Conservation (phyloP, 2,113 vertebrate genomes). For the Riparia riparia region DNA sequence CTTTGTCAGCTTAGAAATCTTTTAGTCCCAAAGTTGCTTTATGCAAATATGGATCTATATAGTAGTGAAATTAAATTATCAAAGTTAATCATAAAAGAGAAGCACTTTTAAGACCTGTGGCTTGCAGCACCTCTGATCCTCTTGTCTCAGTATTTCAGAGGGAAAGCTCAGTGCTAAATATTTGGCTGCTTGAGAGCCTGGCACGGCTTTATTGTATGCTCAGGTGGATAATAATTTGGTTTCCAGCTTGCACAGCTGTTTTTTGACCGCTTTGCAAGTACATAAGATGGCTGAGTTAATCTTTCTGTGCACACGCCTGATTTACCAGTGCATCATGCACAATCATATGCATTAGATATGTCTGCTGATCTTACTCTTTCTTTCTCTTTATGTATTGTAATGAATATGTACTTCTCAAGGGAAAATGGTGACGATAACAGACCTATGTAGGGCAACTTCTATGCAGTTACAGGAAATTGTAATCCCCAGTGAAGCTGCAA, state of each 20-base stretch:
- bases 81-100: background rate
- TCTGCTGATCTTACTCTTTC: background rate
- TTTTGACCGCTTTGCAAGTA: background rate
- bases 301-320: background rate
- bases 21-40: background rate
- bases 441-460: background rate
- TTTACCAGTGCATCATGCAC: background rate
- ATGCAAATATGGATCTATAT: background rate
- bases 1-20: background rate
- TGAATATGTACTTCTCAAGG: background rate
- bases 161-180: background rate
- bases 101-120: background rate
- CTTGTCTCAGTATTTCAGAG: background rate
- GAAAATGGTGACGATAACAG: background rate
- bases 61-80: background rate
- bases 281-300: background rate
- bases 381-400: background rate
- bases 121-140: background rate
- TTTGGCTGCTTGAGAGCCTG: background rate
- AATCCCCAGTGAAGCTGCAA: background rate
- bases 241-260: background rate
- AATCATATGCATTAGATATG: accelerated
- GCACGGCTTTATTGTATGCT: background rate
- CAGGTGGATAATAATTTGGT: background rate
- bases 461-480: background rate